Conservation (phyloP, 2,113 vertebrate species). For the Axis porcinus region DNA sequence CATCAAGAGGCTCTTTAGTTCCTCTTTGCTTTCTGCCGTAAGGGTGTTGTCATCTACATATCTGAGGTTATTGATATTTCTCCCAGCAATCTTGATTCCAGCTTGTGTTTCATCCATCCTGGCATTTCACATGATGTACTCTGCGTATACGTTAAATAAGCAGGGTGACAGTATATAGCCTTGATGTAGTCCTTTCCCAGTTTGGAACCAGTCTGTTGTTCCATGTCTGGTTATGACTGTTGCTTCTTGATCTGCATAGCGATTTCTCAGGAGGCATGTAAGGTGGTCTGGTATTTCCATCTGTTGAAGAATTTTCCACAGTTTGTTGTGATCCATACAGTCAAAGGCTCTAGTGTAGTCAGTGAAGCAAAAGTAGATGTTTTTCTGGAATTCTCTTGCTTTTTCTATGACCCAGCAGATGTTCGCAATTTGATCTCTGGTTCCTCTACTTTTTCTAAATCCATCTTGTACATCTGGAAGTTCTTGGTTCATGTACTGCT, state of each 20-base stretch:
- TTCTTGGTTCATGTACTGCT: not conserved
- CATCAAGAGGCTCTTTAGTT: not conserved
- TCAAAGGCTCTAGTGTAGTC: not conserved
- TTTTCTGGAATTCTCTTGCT: not conserved
- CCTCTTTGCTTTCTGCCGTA: not conserved
- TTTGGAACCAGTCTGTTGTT: not conserved
- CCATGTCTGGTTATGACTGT: not conserved
- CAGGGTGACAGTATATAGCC: not conserved
- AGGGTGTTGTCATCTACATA: not conserved
- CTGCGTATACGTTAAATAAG: not conserved
- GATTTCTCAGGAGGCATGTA: not conserved
- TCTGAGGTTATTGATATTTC: not conserved
- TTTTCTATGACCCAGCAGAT: not conserved
- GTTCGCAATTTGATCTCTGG: not conserved
- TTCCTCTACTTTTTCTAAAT: not conserved
- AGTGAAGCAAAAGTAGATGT: not conserved
- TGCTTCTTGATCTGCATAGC: not conserved
- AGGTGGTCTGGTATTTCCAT: not conserved
- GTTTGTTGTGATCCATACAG: not conserved
- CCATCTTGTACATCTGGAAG: not conserved
- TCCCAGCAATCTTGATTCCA: not conserved
- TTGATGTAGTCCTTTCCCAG: not conserved
- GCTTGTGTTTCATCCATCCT: not conserved
- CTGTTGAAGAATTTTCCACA: not conserved
- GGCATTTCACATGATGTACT: not conserved